Base-by-base conservation (phyloP, 1,140 invertebrate genomes). In the Ooceraea biroi region DNA sequence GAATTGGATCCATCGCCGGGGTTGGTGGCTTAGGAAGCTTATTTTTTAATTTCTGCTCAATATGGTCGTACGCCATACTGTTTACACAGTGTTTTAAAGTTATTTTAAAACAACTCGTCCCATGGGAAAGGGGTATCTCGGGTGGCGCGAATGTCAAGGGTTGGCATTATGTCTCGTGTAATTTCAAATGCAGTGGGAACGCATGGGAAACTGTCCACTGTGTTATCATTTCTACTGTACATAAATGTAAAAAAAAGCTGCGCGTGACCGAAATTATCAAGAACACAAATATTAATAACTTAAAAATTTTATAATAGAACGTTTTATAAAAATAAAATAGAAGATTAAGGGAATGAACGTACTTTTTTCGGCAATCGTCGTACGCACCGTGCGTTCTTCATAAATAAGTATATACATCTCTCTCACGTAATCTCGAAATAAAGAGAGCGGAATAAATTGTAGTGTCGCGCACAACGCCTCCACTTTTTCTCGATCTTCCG, bases 51-150 rank as follows among this genome's bases (percentile, higher is more conserved):
- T 88, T 87, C 77, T 72, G 19, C 63, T 74, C 89, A 87, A 90
- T 90, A 87, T 78, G 83, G 84, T 87, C 73, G 57, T 63, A 82
- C 80, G 82, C 55, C 77, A 36, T 83, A 89, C 73, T 91, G 85
- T 91, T 92, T 90, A 84, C 72, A 71, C 72, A 83, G 84, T 48
- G 68, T 90, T 91, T 90, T 89, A 89, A 89, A 90, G 80, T 91
- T 87, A 87, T 90, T 92, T 90, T 86, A 92, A 91, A 92, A 90
- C 88, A 90, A 86, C 76, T 85, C 52, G 44, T 77, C 58, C 41
- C 27, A 41, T 17, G 61, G 44, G 58, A 48, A 52, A 66, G 74
- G 77, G 27, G 44, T 77, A 77, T 52, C 66, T 41, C 17, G 25
- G 14, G 19, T 30, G 27, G 55, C 17, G 17, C 41, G 71, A 48